A percentile compares a stretch with the other conserved stretches of the same genome.
phyloP scores from a whole-genome alignment of 2,888 invertebrate species.

The Lampropteryx suffumata region DNA sequence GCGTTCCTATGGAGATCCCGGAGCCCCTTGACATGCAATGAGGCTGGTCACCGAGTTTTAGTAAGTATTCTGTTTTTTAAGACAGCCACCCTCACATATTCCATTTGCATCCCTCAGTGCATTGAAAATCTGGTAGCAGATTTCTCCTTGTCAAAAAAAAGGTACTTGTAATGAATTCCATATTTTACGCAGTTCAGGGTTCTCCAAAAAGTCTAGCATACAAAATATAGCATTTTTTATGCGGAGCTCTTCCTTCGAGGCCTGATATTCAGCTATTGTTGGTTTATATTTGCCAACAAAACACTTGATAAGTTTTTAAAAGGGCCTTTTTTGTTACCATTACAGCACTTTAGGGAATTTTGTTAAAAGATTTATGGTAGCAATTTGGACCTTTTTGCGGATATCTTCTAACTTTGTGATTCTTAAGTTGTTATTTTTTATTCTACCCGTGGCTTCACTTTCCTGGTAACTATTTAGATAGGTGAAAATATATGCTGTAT shows the following conservation, averaged over 20 bases:
- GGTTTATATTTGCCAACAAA: slow-evolving; percentile 24
- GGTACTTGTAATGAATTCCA: too few relatives aligned
- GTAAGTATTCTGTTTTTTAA: too few relatives aligned
- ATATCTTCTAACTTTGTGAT: slow-evolving; percentile 1
- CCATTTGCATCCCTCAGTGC: too few relatives aligned
- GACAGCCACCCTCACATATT: too few relatives aligned
- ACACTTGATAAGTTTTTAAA: slow-evolving; percentile 25
- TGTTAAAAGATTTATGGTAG: slow-evolving; percentile 22
- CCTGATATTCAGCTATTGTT: slow-evolving; percentile 5
- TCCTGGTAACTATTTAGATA: too few relatives aligned
- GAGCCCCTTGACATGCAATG: too few relatives aligned
- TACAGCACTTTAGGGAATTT: slow-evolving; percentile 23
- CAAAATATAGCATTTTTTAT: slow-evolving; percentile 11
- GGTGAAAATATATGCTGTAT: too few relatives aligned
- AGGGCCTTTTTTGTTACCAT: slow-evolving; percentile 14
- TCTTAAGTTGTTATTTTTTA: background rate
- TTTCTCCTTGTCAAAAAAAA: too few relatives aligned
- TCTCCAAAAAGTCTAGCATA: background rate
- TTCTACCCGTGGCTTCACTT: background rate
- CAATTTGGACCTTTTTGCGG: slow-evolving; percentile 7
- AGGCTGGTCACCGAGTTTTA: too few relatives aligned
- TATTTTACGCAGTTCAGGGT: slow-evolving; percentile 5
- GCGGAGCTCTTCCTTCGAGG: background rate
- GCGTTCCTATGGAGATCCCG: too few relatives aligned
- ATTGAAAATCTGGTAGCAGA: too few relatives aligned